phyloP scores from a whole-genome alignment of 1,140 invertebrate genomes.

The Diuraphis noxia region DNA sequence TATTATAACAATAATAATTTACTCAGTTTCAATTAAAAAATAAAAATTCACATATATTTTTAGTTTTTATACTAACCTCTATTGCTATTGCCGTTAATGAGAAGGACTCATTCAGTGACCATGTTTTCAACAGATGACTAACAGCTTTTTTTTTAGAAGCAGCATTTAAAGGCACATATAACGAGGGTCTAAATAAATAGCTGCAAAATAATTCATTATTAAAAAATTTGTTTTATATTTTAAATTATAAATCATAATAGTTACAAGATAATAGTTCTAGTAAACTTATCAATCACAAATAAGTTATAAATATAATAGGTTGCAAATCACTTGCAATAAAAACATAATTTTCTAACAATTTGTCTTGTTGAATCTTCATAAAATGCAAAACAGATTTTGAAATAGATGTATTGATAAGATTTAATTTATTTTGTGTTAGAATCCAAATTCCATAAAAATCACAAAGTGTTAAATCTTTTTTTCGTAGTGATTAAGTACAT shows the following conservation, averaged over 20 bases:
- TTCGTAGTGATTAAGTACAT: not conserved
- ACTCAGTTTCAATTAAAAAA: no score
- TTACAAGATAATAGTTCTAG: no score
- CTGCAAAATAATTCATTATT: not conserved
- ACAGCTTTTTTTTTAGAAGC: not conserved
- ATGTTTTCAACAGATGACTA: no score
- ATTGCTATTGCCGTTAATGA: no score
- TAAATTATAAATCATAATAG: no score
- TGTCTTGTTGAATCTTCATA: not conserved
- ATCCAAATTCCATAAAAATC: constrained; percentile 6
- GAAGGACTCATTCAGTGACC: no score
- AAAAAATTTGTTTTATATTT: no score
- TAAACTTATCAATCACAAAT: no score
- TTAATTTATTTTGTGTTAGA: constrained; percentile 1
- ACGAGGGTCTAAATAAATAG: not conserved
- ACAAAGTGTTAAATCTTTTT: not conserved
- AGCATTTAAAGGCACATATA: not conserved
- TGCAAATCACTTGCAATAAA: not conserved
- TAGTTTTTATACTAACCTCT: no score
- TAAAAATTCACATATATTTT: no score
- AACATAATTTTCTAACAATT: not conserved
- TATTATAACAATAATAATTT: no score
- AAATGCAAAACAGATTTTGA: not conserved
- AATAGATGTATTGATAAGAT: not conserved
- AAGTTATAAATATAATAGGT: no score